These are phyloP conservation scores for Scaptomyza hsui DNA, from an alignment of 1,140 invertebrate species.

Conservation along the genomic window DNA sequence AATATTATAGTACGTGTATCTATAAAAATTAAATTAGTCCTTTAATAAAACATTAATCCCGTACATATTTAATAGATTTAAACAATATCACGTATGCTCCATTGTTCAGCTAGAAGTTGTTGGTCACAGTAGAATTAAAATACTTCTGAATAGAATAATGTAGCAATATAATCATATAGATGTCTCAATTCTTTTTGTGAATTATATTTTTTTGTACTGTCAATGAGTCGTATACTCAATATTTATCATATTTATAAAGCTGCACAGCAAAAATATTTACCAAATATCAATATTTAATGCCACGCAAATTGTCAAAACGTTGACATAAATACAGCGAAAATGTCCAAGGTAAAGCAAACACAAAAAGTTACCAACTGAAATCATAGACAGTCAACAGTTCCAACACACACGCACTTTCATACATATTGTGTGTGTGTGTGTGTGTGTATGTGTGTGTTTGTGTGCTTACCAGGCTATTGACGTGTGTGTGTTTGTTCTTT, in stretches of 20 bases:
- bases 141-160: neutral
- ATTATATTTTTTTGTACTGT: conserved; percentile 11
- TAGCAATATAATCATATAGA: neutral
- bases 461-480: conserved; percentile 15
- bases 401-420: conserved; percentile 1
- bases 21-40: neutral
- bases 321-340: conserved; percentile 59
- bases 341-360: conserved; percentile 51
- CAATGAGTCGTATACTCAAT: conserved; percentile 38
- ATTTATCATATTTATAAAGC: conserved; percentile 24
- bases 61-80: conserved; percentile 4
- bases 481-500: conserved; percentile 34
- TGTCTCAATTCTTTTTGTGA: neutral
- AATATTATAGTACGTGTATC: no score
- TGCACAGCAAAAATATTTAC: conserved; percentile 53
- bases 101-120: conserved; percentile 42
- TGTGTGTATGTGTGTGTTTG: conserved; percentile 16
- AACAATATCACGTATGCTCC: conserved; percentile 58
- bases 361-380: conserved; percentile 54
- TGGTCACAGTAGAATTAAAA: conserved; percentile 3
- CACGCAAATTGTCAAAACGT: conserved; percentile 65
- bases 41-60: neutral
- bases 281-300: conserved; percentile 72
- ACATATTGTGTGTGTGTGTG: conserved; percentile 1
- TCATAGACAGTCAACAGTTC: conserved; percentile 41